Conservation (phyloP, 2,797 vertebrate genomes). For the Manis pentadactyla region DNA sequence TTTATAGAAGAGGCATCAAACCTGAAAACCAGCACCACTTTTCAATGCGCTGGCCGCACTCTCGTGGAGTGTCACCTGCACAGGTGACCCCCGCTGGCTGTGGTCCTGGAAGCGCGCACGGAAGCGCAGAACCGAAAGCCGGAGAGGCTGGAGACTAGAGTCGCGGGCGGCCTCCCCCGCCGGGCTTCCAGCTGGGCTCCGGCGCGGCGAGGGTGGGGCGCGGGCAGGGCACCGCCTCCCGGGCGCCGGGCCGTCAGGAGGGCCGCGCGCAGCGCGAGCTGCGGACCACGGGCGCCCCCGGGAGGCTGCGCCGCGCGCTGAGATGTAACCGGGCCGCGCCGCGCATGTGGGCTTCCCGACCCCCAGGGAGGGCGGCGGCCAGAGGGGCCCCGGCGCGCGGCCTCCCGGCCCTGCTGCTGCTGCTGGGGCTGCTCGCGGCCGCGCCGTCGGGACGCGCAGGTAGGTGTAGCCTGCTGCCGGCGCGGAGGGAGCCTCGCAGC, state of each 20-base stretch:
- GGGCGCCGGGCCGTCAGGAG: rapidly evolving
- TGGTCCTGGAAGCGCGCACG: not conserved
- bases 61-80: not conserved
- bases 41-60: not conserved
- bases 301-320: rapidly evolving
- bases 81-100: not conserved
- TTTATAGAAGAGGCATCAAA: not conserved
- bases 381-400: not conserved
- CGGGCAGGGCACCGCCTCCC: not conserved
- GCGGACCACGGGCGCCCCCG: rapidly evolving
- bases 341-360: conserved; percentile 56
- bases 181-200: not conserved
- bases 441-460: conserved; percentile 39
- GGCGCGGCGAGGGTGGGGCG: not conserved
- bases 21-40: not conserved
- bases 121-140: not conserved
- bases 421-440: not conserved
- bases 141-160: rapidly evolving
- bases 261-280: not conserved
- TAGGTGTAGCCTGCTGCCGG: not conserved
- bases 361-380: not conserved
- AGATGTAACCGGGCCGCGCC: not conserved
- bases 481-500: no score
- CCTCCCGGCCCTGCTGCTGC: not conserved
- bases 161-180: not conserved